These are phyloP conservation scores for Amiota minor DNA, from an alignment of 2,888 invertebrate species.

Conservation along the genomic window DNA sequence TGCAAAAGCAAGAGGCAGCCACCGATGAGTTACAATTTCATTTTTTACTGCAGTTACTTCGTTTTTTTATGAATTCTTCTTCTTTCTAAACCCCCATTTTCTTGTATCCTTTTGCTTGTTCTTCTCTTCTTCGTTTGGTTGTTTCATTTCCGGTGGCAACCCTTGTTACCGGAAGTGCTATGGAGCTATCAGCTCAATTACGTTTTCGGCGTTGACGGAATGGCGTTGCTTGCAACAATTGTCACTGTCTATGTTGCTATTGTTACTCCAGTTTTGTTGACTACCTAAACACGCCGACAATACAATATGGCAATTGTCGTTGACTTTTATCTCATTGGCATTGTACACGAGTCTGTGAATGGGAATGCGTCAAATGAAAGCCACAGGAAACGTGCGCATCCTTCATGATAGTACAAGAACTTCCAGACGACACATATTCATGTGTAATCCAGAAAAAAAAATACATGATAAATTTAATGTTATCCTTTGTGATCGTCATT, in stretches of 20 bases:
- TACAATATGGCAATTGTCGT: constrained; percentile 54
- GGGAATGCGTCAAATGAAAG: constrained; percentile 55
- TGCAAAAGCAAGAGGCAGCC: constrained; percentile 33
- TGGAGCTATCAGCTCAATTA: constrained; percentile 63
- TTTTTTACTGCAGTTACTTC: constrained; percentile 31
- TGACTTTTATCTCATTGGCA: constrained; percentile 51
- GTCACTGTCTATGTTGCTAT: constrained; percentile 28
- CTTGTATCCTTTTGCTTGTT: constrained; percentile 40
- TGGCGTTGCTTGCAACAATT: constrained; percentile 35
- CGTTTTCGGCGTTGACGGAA: constrained; percentile 43
- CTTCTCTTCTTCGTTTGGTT: constrained; percentile 50
- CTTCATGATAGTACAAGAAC: constrained; percentile 46
- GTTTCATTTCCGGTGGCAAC: constrained; percentile 57
- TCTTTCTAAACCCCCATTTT: neutral
- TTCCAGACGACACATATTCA: neutral
- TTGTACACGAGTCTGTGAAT: constrained; percentile 54
- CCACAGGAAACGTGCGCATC: constrained; percentile 56
- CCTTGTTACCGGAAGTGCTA: constrained; percentile 59
- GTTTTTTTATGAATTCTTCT: constrained; percentile 15
- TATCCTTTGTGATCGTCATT: constrained; percentile 22
- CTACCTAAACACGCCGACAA: constrained; percentile 47
- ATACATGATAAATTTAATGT: neutral
- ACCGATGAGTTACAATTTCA: constrained; percentile 47
- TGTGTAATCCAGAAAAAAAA: neutral
- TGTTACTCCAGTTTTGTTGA: constrained; percentile 40